Conservation (phyloP, 2,888 invertebrate species). For the Iselma pallidipennis region DNA sequence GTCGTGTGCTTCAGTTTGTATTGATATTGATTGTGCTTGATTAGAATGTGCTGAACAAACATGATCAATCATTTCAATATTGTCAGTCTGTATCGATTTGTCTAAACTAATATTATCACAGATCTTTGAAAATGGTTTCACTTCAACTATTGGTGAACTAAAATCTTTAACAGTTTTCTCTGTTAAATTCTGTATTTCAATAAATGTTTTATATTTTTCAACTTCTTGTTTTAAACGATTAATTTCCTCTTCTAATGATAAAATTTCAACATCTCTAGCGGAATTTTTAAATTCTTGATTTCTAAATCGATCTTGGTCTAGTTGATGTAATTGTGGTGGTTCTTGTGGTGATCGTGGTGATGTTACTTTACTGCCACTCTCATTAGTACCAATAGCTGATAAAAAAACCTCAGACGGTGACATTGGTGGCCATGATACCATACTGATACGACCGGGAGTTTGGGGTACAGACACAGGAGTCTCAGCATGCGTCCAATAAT, state of each 20-base stretch:
- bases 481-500: constrained; percentile 88
- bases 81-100: constrained; percentile 21
- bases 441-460: constrained; percentile 75
- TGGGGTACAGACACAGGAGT: constrained; percentile 66
- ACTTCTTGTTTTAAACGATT: constrained; percentile 61
- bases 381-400: constrained; percentile 34
- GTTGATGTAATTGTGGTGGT: constrained; percentile 4
- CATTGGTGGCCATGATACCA: constrained; percentile 73
- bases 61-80: constrained; percentile 4
- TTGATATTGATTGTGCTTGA: constrained; percentile 12
- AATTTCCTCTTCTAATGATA: constrained; percentile 56
- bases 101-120: constrained; percentile 41
- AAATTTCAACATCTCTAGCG: constrained; percentile 51
- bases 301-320: constrained; percentile 13
- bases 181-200: constrained; percentile 62
- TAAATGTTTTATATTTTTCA: constrained; percentile 64
- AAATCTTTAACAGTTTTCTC: constrained; percentile 61
- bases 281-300: constrained; percentile 41
- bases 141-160: constrained; percentile 53
- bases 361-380: constrained; percentile 25
- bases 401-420: constrained; percentile 45
- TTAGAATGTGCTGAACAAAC: constrained; percentile 21
- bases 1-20: constrained; percentile 27
- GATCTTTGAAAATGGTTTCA: constrained; percentile 35
- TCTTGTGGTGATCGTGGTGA: constrained; percentile 31